These are phyloP conservation scores for Trochalopteron elliotii DNA, from an alignment of 2,113 vertebrate genomes.

Conservation along the genomic window DNA sequence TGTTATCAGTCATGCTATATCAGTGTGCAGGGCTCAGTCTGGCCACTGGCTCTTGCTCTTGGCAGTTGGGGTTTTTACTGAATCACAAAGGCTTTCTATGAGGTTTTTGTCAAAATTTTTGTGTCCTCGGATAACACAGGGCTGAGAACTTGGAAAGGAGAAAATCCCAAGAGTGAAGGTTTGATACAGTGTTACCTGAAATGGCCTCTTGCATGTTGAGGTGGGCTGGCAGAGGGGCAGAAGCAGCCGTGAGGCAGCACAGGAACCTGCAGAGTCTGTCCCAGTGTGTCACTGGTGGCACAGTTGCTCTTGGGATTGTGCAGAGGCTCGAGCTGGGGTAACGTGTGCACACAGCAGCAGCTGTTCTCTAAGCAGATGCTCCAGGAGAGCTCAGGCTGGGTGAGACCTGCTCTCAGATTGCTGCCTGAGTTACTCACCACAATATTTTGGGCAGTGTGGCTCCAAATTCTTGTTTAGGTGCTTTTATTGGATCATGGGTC, in stretches of 20 bases:
- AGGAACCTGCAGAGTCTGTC: fast-evolving
- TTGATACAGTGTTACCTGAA: background rate
- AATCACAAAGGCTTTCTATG: background rate
- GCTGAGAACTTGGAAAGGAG: background rate
- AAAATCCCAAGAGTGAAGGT: background rate
- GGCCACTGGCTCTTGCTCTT: background rate
- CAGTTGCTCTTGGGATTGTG: background rate
- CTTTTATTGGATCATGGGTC: background rate
- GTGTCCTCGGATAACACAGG: background rate
- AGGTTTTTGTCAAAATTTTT: background rate
- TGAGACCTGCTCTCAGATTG: background rate
- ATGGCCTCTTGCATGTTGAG: background rate
- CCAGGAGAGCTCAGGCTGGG: background rate
- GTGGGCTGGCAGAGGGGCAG: background rate
- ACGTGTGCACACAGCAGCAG: background rate
- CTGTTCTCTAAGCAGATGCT: background rate
- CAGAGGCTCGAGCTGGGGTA: background rate
- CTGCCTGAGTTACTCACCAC: background rate
- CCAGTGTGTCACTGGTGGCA: background rate
- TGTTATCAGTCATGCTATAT: background rate
- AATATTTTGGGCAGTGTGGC: fast-evolving
- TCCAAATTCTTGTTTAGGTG: background rate
- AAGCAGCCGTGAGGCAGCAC: fast-evolving
- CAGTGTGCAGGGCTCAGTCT: background rate
- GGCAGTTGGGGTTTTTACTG: background rate